Evolutionary conservation across 2,797 vertebrate genomes (phyloP).

Genomic region (Danionella dracula): DNA sequence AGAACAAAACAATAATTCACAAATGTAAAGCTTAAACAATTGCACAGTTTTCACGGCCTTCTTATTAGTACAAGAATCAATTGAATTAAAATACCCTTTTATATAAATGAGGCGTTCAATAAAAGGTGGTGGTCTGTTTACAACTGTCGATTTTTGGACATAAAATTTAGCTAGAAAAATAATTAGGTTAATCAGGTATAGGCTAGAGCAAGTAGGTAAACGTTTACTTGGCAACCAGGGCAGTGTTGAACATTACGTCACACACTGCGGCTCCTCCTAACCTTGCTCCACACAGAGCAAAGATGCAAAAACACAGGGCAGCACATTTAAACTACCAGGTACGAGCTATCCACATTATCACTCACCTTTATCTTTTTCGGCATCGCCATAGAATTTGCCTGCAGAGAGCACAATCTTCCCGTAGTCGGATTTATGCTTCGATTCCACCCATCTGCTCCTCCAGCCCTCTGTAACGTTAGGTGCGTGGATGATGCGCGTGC

Average conservation of each 20-base stretch:
- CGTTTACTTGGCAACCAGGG: background rate
- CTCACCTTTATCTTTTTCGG: conserved; percentile 79
- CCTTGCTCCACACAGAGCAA: background rate
- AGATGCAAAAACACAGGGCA: background rate
- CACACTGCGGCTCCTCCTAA: background rate
- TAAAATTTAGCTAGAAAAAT: too few species aligned
- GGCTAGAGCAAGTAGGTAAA: background rate
- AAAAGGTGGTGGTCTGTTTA: background rate
- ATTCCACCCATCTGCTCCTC: conserved; percentile 72
- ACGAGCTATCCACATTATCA: background rate
- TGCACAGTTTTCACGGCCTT: too few species aligned
- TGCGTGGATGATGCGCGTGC: too few species aligned
- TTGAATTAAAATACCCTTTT: too few species aligned
- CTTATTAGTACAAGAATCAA: too few species aligned
- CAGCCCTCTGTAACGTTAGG: conserved; percentile 73
- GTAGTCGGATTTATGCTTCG: conserved; percentile 75
- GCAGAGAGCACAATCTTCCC: conserved; percentile 72
- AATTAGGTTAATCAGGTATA: too few species aligned
- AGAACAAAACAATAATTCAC: too few species aligned
- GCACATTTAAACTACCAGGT: background rate
- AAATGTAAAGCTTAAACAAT: too few species aligned
- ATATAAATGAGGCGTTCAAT: too few species aligned
- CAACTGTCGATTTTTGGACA: too few species aligned
- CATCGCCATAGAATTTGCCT: conserved; percentile 75
- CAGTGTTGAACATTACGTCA: background rate